These are phyloP conservation scores for Phoenoteleia sp. DNA, from an alignment of 2,888 invertebrate species.

Conservation along the genomic window DNA sequence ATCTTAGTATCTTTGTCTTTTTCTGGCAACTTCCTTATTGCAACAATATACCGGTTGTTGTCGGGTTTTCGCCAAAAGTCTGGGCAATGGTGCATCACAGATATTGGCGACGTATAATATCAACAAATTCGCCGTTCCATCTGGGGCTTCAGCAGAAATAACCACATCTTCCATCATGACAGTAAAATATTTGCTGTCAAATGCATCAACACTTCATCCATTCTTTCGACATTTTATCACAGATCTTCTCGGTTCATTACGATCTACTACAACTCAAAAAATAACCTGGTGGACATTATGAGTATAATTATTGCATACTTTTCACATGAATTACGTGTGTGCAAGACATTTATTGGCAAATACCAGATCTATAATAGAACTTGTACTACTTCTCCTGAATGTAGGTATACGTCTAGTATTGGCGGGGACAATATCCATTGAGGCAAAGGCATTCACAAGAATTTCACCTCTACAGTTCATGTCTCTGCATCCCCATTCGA, in stretches of 20 bases:
- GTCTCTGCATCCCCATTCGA: not conserved
- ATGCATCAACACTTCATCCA: not conserved
- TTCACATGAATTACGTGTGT: not conserved
- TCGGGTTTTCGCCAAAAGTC: not conserved
- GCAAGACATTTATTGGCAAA: not conserved
- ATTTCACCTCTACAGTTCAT: not conserved
- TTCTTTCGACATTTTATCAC: not conserved
- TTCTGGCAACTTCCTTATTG: not conserved
- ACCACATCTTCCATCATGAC: not conserved
- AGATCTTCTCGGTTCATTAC: no score
- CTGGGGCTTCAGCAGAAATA: not conserved
- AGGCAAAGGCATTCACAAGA: not conserved
- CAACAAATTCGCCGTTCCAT: not conserved
- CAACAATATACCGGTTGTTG: not conserved
- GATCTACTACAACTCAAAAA: not conserved
- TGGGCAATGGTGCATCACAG: not conserved
- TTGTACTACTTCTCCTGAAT: not conserved
- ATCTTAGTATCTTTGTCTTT: not conserved
- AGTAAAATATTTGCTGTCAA: not conserved
- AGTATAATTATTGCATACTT: not conserved
- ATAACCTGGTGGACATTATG: not conserved
- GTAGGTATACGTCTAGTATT: not conserved
- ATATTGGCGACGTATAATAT: not conserved
- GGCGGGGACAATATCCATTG: not conserved
- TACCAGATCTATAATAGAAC: not conserved